Conservation (phyloP, 2,888 invertebrate genomes). For the Leptinotarsa peninsularis region DNA sequence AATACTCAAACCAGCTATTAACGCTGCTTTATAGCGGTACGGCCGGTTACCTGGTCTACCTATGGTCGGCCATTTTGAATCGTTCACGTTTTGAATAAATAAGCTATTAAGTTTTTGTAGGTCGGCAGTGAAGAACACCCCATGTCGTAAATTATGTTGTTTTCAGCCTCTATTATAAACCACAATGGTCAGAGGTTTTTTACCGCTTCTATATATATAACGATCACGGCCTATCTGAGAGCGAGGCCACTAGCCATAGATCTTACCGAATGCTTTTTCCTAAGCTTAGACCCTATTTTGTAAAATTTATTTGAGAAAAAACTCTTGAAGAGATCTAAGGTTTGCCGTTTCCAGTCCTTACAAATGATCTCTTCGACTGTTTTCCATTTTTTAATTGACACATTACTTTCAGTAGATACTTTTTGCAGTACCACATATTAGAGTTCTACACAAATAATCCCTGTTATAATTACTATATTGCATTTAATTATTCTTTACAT, state of each 20-base stretch:
- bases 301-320: background rate
- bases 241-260: background rate
- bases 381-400: too few species aligned
- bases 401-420: too few species aligned
- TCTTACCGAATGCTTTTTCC: background rate
- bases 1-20: conserved; percentile 43
- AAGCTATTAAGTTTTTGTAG: conserved; percentile 68
- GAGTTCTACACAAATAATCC: too few species aligned
- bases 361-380: too few species aligned
- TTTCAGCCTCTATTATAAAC: conserved; percentile 58
- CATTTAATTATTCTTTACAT: too few species aligned
- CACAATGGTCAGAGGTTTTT: conserved; percentile 50
- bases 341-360: too few species aligned
- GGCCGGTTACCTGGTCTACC: conserved; percentile 40
- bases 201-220: conserved; percentile 30
- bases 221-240: conserved; percentile 17
- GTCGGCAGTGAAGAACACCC: conserved; percentile 63
- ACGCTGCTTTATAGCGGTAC: conserved; percentile 38
- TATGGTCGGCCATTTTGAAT: conserved; percentile 66
- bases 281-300: too few species aligned
- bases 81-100: conserved; percentile 68
- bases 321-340: background rate
- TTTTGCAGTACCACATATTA: too few species aligned
- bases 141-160: conserved; percentile 67
- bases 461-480: too few species aligned